Evolutionary conservation across 2,113 vertebrate genomes (phyloP).

Genomic region (Lepus timidus): DNA sequence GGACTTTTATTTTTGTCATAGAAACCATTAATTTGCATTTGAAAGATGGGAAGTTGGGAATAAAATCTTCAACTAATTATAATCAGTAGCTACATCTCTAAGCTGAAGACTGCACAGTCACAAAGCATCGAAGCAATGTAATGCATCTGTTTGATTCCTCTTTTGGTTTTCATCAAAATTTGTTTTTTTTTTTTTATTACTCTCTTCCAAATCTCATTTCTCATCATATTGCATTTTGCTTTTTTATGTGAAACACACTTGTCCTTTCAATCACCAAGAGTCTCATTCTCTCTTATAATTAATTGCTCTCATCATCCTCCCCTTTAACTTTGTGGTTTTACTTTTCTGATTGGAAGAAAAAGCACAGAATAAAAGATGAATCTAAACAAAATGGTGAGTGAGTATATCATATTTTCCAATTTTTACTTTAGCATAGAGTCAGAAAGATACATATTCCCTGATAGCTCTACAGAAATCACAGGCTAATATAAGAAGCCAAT

Average conservation of each 20-base stretch:
- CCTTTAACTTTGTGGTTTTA: constrained; percentile 34
- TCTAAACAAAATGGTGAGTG: not conserved
- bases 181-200: constrained; percentile 22
- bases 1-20: constrained; percentile 73
- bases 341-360: constrained; percentile 64
- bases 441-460: not conserved
- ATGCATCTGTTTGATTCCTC: constrained; percentile 19
- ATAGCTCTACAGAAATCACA: constrained; percentile 12
- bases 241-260: constrained; percentile 3
- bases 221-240: constrained; percentile 46
- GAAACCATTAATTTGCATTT: constrained; percentile 78
- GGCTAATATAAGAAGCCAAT: not conserved
- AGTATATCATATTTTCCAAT: constrained; percentile 15
- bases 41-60: constrained; percentile 75
- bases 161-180: constrained; percentile 49
- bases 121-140: constrained; percentile 56
- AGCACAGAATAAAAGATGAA: constrained; percentile 4
- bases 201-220: constrained; percentile 22
- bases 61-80: constrained; percentile 78
- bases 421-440: constrained; percentile 17
- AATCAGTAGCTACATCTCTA: constrained; percentile 70
- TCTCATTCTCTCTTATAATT: constrained; percentile 35
- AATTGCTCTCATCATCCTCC: not conserved
- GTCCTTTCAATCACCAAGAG: constrained; percentile 26
- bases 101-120: constrained; percentile 47